A percentile compares a stretch with the other conserved stretches of the same genome.
phyloP scores from a whole-genome alignment of 2,888 invertebrate genomes.

The Tenthredo mesomela region DNA sequence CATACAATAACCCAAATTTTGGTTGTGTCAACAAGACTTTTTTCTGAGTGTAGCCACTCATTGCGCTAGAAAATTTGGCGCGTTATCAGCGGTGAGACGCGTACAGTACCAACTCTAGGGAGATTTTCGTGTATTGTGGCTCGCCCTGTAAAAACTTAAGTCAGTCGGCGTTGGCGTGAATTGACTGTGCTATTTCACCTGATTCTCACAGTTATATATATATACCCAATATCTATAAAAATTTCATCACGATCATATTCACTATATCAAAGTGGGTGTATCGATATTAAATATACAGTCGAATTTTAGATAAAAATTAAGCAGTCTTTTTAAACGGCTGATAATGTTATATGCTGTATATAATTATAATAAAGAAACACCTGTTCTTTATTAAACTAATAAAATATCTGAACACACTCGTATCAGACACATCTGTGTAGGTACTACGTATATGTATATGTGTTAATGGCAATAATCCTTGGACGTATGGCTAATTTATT shows the following conservation, averaged over 20 bases:
- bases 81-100: too few relatives aligned
- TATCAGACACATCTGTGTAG: not conserved
- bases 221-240: not conserved
- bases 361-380: not conserved
- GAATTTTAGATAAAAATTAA: not conserved
- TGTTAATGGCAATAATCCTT: conserved; percentile 16
- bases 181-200: too few relatives aligned
- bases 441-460: not conserved
- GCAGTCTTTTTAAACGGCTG: not conserved
- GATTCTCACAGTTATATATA: too few relatives aligned
- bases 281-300: not conserved
- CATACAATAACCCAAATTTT: too few relatives aligned
- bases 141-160: too few relatives aligned
- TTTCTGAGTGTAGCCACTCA: too few relatives aligned
- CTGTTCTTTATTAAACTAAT: not conserved
- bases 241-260: not conserved
- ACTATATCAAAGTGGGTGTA: not conserved
- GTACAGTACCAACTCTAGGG: too few relatives aligned
- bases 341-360: not conserved
- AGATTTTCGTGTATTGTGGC: too few relatives aligned
- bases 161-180: too few relatives aligned
- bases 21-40: too few relatives aligned
- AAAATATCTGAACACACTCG: not conserved
- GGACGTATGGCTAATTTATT: conserved; percentile 14
- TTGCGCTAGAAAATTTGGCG: too few relatives aligned